Evolutionary conservation across 1,140 invertebrate species (phyloP).

Genomic region (Trachymyrmex cornetzi): DNA sequence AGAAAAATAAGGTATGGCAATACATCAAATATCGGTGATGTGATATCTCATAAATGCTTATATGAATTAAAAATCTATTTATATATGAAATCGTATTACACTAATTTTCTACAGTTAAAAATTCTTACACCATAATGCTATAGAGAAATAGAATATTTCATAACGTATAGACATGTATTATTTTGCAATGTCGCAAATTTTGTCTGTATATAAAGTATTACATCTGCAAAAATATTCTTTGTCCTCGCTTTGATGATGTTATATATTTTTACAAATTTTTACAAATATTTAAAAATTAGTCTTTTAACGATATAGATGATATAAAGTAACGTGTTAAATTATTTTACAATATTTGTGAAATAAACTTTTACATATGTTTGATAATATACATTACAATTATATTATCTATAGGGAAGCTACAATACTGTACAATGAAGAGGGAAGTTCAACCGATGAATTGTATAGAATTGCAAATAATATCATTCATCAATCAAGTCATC

Average conservation of each 20-base stretch:
- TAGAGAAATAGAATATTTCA: neutral
- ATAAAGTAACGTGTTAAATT: neutral
- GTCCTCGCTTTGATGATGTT: neutral
- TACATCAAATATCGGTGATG: neutral
- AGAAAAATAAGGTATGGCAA: neutral
- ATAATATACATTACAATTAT: neutral
- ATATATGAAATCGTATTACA: neutral
- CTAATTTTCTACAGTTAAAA: neutral
- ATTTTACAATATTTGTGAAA: conserved; percentile 3
- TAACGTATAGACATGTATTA: neutral
- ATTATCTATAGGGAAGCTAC: conserved; percentile 18
- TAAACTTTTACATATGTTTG: neutral
- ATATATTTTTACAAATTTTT: neutral
- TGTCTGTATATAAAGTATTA: neutral
- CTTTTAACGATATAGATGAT: neutral
- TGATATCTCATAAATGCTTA: neutral
- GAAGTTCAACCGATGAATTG: conserved; percentile 85
- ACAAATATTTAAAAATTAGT: neutral
- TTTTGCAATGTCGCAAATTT: neutral
- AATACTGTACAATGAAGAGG: conserved; percentile 80
- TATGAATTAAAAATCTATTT: neutral
- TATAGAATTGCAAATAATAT: conserved; percentile 90
- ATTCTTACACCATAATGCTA: neutral
- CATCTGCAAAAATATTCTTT: neutral
- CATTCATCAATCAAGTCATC: conserved; percentile 94